Evolutionary conservation across 2,113 vertebrate genomes (phyloP), one percentile per base, ranked within the genome.

Genomic region (Labeo catla): DNA sequence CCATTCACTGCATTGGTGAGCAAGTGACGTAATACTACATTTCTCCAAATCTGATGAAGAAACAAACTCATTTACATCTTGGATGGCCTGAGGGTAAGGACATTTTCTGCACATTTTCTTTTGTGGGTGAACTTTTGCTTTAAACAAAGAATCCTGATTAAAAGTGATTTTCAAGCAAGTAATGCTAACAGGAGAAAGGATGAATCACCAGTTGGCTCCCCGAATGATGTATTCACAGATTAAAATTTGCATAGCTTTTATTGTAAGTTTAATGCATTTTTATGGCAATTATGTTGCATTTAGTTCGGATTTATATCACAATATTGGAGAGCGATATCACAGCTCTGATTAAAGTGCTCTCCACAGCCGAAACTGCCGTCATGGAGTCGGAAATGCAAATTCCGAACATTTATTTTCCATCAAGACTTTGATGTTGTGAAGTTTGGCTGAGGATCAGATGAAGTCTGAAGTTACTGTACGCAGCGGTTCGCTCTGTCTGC

Each of bases 321-420:
- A 49, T 49, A 49, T 49, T 49, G 45, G 21, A 74, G 72, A 49
- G 72, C 11, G 11, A 49, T 49, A 74, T 23, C 21, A 74, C 72
- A n/a, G 72, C 5, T 74, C 45, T 74, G 72, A 74, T 74, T 74
- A 74, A 74, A 74, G 72, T 74, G 45, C 19, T 59, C 15, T 16
- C 52, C 16, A 16, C 15, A 54, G 6, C 50, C 15, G 50, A 47
- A 52, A 28, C 50, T 52, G 50, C 50, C 50, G 13, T 52, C 50
- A 52, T 52, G 50, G 50, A 52, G 12, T 54, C 52, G 16, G 54
- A 28, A 28, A 28, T 28, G 28, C 28, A 28, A 28, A 28, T 28
- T 28, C 28, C 28, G 28, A 28, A 28, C 28, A 28, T 28, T 28
- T 28, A 28, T 28, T 28, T 28, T 28, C 28, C 28, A 28, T 28